Conservation (phyloP, 2,888 invertebrate genomes). For the Hypomecis atomaria region DNA sequence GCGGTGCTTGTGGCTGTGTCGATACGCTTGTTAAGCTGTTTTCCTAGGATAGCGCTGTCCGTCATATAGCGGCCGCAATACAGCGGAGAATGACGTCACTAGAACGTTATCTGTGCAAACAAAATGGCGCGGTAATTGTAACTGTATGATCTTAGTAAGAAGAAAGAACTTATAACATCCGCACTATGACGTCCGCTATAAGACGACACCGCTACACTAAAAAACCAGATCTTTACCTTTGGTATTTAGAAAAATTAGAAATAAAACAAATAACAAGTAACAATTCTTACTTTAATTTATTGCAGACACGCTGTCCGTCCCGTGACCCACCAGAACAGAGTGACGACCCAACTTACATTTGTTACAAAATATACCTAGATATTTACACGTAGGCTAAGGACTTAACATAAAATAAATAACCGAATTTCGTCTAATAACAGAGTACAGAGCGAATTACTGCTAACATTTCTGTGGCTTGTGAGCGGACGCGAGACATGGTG, state of each 20-base stretch:
- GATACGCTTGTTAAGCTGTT: too few relatives aligned
- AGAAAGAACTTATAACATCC: too few relatives aligned
- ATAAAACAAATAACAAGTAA: slow-evolving; percentile 47
- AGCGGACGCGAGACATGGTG: not conserved
- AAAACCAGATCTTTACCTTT: too few relatives aligned
- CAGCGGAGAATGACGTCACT: too few relatives aligned
- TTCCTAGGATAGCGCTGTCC: too few relatives aligned
- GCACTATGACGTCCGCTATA: too few relatives aligned
- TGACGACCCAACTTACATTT: slow-evolving; percentile 70
- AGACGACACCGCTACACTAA: too few relatives aligned
- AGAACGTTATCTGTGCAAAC: too few relatives aligned
- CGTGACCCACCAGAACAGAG: slow-evolving; percentile 76
- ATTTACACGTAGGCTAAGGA: slow-evolving; percentile 63
- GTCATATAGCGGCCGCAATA: too few relatives aligned
- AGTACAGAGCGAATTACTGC: slow-evolving; percentile 59
- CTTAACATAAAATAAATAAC: slow-evolving; percentile 76
- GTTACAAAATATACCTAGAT: slow-evolving; percentile 68
- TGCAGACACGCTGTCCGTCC: slow-evolving; percentile 81
- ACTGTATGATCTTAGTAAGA: too few relatives aligned
- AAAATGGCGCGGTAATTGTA: too few relatives aligned
- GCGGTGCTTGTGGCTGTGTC: too few relatives aligned
- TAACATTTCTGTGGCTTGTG: slow-evolving; percentile 33
- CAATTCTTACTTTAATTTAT: slow-evolving; percentile 78
- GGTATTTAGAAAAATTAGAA: slow-evolving; percentile 31
- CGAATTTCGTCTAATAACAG: slow-evolving; percentile 73